Conservation (phyloP, 2,888 invertebrate genomes). For the Junonia oenone region DNA sequence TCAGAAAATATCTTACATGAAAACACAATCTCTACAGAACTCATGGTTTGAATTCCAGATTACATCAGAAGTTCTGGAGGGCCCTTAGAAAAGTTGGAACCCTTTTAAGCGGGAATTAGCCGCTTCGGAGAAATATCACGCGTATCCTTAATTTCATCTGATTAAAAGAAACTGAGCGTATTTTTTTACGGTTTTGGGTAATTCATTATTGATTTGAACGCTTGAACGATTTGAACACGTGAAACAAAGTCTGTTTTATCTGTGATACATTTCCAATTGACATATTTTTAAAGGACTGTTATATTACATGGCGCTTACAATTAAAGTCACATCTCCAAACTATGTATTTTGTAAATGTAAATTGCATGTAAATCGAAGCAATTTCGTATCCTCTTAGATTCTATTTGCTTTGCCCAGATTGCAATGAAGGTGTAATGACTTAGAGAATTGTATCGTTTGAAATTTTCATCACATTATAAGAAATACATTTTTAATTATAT, state of each 20-base stretch:
- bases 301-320: neutral
- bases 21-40: neutral
- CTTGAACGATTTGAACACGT: no score
- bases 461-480: neutral
- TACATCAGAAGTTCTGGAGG: neutral
- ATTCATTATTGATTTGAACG: no score
- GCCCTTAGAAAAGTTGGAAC: neutral
- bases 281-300: no score
- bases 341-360: neutral
- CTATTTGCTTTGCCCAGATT: neutral
- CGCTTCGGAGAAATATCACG: neutral
- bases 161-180: neutral
- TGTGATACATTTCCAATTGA: no score
- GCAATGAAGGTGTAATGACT: neutral
- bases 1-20: neutral
- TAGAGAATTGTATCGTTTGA: neutral
- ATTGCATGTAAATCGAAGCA: slow-evolving; percentile 2
- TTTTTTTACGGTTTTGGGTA: neutral
- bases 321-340: neutral
- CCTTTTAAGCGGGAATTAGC: neutral
- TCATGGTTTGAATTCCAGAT: neutral
- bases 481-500: no score
- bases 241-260: no score
- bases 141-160: neutral
- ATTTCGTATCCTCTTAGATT: neutral